Base-by-base conservation (phyloP, 2,797 vertebrate species). In the Megaceryle alcyon region DNA sequence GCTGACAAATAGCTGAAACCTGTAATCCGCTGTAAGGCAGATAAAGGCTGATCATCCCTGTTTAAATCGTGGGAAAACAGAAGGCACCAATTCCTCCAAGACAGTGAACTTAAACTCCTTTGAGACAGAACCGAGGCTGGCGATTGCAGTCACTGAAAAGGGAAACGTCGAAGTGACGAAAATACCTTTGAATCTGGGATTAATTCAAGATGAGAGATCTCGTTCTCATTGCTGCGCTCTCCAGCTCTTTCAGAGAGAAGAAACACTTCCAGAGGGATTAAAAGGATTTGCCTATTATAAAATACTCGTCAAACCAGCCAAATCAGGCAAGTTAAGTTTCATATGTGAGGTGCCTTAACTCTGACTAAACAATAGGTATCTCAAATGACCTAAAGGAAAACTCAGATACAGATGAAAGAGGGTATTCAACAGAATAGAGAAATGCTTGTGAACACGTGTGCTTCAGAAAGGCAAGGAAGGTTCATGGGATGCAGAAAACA, bases 151-250 rank as follows among this genome's bases (percentile, higher is more conserved):
- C 35, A 77, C 6, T 72, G 87, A 39, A 70, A 92, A 82, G 56
- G 46, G 37, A 89, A 75, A 64, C n/a, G 76, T 68, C 44, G 7
- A 29, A 95, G 37, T 53, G 83, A 88, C 3, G 1, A 90, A 88
- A 93, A 69, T 61, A 96, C 88, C 83, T 90, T 44, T 72, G 82
- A 88, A 88, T 86, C 73, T 26, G 44, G 68, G 53, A 95, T 93
- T 91, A 89, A 93, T 82, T 90, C 83, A 95, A 93, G 68, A 80
- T 53, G 83, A 89, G 64, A 84, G 64, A 84, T 80, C 81, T 95
- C 78, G 75, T 90, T 95, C 81, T 92, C 65, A 85, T 41, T 73
- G 53, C 44, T 85, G 21, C 41, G 49, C 64, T 92, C 73, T 85
- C n/a, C 60, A 88, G 48, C 37, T 85, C 91, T 41, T 72, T 54